phyloP scores from a whole-genome alignment of 2,113 vertebrate genomes.

The Mirounga angustirostris region DNA sequence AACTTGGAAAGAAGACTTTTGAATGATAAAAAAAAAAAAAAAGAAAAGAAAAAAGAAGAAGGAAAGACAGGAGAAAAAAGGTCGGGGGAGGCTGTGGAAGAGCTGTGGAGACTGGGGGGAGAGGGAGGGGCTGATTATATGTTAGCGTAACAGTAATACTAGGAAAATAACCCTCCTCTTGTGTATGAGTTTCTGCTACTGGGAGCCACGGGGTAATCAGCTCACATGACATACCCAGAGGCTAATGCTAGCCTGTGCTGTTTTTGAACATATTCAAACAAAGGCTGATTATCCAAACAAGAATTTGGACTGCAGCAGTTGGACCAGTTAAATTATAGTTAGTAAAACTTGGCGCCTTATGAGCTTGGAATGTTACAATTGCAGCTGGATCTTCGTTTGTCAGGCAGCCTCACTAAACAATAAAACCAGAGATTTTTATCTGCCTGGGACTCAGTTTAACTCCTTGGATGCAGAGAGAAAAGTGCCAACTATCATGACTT shows the following conservation, averaged over 20 bases:
- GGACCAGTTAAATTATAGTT: slow-evolving; percentile 90
- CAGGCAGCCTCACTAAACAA: slow-evolving; percentile 85
- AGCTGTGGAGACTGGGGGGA: slow-evolving; percentile 73
- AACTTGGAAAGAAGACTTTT: slow-evolving; percentile 92
- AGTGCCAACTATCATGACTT: slow-evolving; percentile 70
- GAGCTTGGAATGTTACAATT: slow-evolving; percentile 89
- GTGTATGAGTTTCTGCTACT: slow-evolving; percentile 89
- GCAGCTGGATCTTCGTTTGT: slow-evolving; percentile 88
- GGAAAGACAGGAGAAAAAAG: slow-evolving; percentile 51
- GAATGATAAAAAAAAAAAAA: slow-evolving; percentile 81
- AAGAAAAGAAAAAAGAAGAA: background rate
- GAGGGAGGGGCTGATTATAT: slow-evolving; percentile 89
- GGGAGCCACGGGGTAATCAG: slow-evolving; percentile 90
- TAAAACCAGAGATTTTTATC: slow-evolving; percentile 90
- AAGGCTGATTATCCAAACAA: slow-evolving; percentile 94
- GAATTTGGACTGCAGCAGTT: slow-evolving; percentile 89
- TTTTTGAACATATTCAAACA: slow-evolving; percentile 91
- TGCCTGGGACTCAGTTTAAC: slow-evolving; percentile 87
- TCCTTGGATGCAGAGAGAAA: slow-evolving; percentile 82
- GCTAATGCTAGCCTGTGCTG: slow-evolving; percentile 89
- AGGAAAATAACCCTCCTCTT: slow-evolving; percentile 91
- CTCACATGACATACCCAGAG: slow-evolving; percentile 92
- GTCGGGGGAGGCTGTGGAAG: slow-evolving; percentile 63
- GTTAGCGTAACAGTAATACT: slow-evolving; percentile 89
- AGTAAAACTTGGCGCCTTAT: slow-evolving; percentile 91